Conservation (phyloP, 2,888 invertebrate species). For the Argynnis bischoffii region DNA sequence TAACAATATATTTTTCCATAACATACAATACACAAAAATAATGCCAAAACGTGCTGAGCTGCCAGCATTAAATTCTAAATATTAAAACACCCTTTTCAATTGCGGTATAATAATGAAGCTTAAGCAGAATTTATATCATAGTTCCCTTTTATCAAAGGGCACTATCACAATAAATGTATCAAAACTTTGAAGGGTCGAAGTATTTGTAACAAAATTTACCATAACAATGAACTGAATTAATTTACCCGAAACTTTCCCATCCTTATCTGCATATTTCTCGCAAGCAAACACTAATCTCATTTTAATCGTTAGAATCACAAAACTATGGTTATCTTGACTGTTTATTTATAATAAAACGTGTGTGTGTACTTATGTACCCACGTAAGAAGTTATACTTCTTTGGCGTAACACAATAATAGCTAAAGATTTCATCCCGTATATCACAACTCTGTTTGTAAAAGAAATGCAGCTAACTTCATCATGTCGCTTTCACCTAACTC, state of each 20-base stretch:
- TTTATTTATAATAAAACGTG: slow-evolving; percentile 41
- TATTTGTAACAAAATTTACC: slow-evolving; percentile 49
- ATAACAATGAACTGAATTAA: slow-evolving; percentile 66
- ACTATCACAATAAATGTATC: slow-evolving; percentile 44
- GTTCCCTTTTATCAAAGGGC: slow-evolving; percentile 46
- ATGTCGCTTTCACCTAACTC: too few species aligned
- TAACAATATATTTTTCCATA: neutral
- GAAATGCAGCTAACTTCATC: too few species aligned
- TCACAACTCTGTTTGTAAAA: too few species aligned
- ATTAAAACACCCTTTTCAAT: slow-evolving; percentile 22
- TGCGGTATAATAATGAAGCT: slow-evolving; percentile 30
- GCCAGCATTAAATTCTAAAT: slow-evolving; percentile 19
- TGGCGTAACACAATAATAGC: too few species aligned
- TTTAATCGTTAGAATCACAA: slow-evolving; percentile 67
- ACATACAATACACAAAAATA: neutral
- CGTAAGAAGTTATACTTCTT: too few species aligned
- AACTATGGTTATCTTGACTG: slow-evolving; percentile 44
- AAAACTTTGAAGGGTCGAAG: slow-evolving; percentile 37
- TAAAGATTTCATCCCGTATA: too few species aligned
- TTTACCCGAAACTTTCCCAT: slow-evolving; percentile 49
- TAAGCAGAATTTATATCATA: slow-evolving; percentile 29
- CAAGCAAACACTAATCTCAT: slow-evolving; percentile 61
- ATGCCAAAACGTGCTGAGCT: slow-evolving; percentile 13
- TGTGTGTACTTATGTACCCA: too few species aligned
- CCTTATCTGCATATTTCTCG: slow-evolving; percentile 53